Evolutionary conservation across 2,888 invertebrate genomes (phyloP), one percentile per base, ranked within the genome.

Genomic region (Rhamnusium bicolor): DNA sequence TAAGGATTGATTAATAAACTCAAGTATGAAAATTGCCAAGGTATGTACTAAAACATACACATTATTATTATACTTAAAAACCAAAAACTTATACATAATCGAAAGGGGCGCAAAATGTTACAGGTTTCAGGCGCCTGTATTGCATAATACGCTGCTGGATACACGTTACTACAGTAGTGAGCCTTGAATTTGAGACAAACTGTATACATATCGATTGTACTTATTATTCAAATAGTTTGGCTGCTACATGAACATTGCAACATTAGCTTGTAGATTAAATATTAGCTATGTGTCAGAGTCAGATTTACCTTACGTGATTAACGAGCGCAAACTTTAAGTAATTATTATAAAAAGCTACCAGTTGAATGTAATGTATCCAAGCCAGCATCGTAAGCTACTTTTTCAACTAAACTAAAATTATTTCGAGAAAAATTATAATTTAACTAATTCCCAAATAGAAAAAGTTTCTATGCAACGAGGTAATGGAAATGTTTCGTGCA

Each of bases 281-380:
- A 67, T 67, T 14, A 27, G 67, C 66, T n/a, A 8, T 21, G 46
- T 56, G 67, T 46, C 67, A 67, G 32, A 46, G 10, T 46, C 67
- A 56, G 56, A 56, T 67, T 67, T 67, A 40, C 67, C 56, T 54
- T 16, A 53, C 40, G 56, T 67, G 67, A 67, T 56, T 67, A 67
- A 67, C 29, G 46, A 56, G 16, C 24, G 0, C 53, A 54, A 66
- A 53, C 53, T 56, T 32, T 12, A 40, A 14, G 54, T 32, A 67
- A 40, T 54, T 29, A 65, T 18, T 12, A 27, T 14, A 40, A 56
- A 65, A 65, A 65, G 29, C 24, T 16, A 24, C 8, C 16, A 16
- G 56, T 24, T 53, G n/a, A n/a, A 12, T 10, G 21, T n/a, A 24
- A 53, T 21, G n/a, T 21, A 21, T 21, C 10, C 19, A 53, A n/a